A percentile compares a stretch with the other conserved stretches of the same genome.
Conservation (phyloP, 2,888 invertebrate genomes). For the Lithophane semibrunnea region DNA sequence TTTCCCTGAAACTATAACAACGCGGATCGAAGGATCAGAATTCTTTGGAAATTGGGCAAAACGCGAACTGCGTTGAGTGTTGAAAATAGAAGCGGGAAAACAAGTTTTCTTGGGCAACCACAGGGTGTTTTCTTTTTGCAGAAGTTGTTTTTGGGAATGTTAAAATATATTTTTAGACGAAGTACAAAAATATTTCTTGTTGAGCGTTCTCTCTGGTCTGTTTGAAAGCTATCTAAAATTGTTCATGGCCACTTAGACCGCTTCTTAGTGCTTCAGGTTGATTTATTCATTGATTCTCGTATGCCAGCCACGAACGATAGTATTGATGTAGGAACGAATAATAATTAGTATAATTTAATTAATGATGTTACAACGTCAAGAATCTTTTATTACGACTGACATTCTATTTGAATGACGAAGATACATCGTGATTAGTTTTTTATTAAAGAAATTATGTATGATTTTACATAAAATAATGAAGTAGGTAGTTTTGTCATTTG, state of each 20-base stretch:
- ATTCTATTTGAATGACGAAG: constrained; percentile 35
- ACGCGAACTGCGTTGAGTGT: too few species aligned
- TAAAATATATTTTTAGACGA: too few species aligned
- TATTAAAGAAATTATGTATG: constrained; percentile 16
- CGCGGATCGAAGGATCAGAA: too few species aligned
- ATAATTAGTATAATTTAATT: constrained; percentile 16
- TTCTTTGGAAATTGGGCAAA: too few species aligned
- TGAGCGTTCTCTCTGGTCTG: too few species aligned
- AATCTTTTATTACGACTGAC: constrained; percentile 24
- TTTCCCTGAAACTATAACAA: too few species aligned
- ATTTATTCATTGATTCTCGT: background rate
- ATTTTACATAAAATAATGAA: background rate
- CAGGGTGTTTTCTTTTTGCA: too few species aligned
- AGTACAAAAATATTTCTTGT: too few species aligned
- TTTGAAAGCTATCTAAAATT: too few species aligned
- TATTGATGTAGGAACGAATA: constrained; percentile 23
- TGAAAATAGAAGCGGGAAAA: too few species aligned
- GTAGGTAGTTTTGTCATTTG: background rate
- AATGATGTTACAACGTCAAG: constrained; percentile 14
- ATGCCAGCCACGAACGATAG: constrained; percentile 3
- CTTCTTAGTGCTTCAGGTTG: constrained; percentile 1
- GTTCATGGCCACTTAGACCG: background rate
- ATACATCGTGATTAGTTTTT: constrained; percentile 21
- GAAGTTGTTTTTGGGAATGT: too few species aligned
- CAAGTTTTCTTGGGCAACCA: too few species aligned